Evolutionary conservation across 2,797 vertebrate genomes (phyloP).

Genomic region (Parauchenoglanis ngamensis): DNA sequence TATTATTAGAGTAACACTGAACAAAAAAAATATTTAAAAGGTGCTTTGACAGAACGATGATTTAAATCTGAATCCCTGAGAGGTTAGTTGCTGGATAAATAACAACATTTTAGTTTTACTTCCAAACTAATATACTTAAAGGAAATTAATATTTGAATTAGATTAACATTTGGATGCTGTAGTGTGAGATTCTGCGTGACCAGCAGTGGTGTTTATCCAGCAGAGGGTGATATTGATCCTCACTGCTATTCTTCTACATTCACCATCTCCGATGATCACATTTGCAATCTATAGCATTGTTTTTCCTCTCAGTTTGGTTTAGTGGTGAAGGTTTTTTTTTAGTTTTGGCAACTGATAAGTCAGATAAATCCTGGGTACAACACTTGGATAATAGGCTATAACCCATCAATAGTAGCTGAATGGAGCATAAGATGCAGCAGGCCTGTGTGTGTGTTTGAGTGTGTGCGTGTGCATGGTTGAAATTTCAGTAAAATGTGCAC

Average conservation of each 20-base stretch:
- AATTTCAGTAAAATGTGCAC: background rate
- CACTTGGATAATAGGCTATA: background rate
- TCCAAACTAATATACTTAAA: background rate
- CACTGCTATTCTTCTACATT: background rate
- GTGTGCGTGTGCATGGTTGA: background rate
- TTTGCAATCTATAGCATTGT: background rate
- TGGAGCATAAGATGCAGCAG: background rate
- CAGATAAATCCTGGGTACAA: background rate
- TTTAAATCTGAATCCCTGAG: background rate
- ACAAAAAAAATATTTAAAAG: background rate
- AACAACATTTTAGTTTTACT: background rate
- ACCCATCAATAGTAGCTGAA: background rate
- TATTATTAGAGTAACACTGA: background rate
- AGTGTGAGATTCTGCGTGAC: background rate
- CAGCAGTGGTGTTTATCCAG: conserved; percentile 2
- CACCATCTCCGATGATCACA: background rate
- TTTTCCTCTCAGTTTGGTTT: background rate
- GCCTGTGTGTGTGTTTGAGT: background rate
- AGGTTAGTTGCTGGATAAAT: background rate
- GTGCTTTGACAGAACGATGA: background rate
- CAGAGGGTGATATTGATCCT: conserved; percentile 32
- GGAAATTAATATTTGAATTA: background rate
- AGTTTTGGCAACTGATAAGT: background rate
- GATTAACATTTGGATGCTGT: background rate
- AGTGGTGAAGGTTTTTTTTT: background rate